Evolutionary conservation across 2,797 vertebrate species (phyloP).

Genomic region (Rhinogobio ventralis): DNA sequence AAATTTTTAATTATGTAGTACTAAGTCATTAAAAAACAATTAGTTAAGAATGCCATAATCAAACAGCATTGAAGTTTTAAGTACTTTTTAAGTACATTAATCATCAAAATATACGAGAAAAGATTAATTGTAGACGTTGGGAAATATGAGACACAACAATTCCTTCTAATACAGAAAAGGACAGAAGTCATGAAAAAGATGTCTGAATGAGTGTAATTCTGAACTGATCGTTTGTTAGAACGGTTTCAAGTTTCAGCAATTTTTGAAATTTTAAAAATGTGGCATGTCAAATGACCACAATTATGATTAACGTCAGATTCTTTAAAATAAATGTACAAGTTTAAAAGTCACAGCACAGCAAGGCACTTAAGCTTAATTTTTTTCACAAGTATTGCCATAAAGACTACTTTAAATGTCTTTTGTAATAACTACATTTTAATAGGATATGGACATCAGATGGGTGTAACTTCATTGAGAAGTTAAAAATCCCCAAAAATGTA

Average conservation of each 20-base stretch:
- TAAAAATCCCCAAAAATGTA: neutral
- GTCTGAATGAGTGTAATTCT: too few species aligned
- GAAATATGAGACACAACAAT: neutral
- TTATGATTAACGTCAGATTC: neutral
- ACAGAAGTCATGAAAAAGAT: too few species aligned
- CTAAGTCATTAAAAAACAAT: neutral
- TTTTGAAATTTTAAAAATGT: neutral
- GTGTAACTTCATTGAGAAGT: too few species aligned
- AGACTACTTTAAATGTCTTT: neutral
- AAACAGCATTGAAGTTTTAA: neutral
- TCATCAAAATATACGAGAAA: neutral
- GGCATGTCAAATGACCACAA: rapidly evolving
- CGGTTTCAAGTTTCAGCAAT: too few species aligned
- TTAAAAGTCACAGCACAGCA: neutral
- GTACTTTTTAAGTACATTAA: too few species aligned
- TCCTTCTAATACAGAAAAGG: neutral
- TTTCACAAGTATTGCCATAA: neutral
- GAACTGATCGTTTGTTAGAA: too few species aligned
- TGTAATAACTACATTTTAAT: neutral
- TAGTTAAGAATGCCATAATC: neutral
- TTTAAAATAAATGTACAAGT: too few species aligned
- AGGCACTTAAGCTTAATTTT: neutral
- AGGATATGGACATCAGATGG: neutral
- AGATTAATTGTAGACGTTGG: neutral
- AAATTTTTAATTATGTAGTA: neutral